Percentiles rank a stretch among this genome's conserved stretches.
phyloP scores from a whole-genome alignment of 2,888 invertebrate species.

The Drosophila mettleri region DNA sequence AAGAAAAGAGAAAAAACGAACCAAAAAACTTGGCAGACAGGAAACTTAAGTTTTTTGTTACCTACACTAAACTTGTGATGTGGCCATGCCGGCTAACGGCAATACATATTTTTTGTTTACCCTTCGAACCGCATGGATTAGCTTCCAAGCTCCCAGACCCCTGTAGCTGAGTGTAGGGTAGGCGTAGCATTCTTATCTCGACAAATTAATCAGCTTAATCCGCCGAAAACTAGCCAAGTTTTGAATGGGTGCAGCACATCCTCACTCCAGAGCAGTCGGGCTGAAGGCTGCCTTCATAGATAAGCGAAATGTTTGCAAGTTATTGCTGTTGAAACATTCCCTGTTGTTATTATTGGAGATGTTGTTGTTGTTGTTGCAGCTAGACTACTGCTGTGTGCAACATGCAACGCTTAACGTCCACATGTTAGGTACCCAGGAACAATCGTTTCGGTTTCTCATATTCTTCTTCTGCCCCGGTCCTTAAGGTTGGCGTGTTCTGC shows the following conservation, averaged over 20 bases:
- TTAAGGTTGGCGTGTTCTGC: constrained; percentile 59
- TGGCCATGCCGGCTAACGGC: constrained; percentile 64
- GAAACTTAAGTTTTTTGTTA: constrained; percentile 80
- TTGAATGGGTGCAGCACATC: constrained; percentile 54
- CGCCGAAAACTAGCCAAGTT: constrained; percentile 74
- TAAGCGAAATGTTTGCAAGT: constrained; percentile 69
- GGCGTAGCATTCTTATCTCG: constrained; percentile 76
- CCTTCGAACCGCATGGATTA: constrained; percentile 76
- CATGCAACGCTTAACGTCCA: constrained; percentile 75
- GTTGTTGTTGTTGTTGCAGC: constrained; percentile 24
- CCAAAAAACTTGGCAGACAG: constrained; percentile 73
- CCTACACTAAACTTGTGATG: constrained; percentile 68
- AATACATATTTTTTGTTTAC: constrained; percentile 77
- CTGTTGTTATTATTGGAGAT: constrained; percentile 18
- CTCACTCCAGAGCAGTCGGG: constrained; percentile 48
- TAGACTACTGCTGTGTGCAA: constrained; percentile 56
- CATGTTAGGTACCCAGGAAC: constrained; percentile 68
- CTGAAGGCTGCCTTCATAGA: constrained; percentile 60
- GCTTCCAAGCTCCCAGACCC: constrained; percentile 34
- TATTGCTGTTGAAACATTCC: constrained; percentile 59
- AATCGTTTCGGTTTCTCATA: constrained; percentile 32
- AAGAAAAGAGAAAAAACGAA: constrained; percentile 4
- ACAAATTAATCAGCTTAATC: constrained; percentile 82
- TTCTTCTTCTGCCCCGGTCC: constrained; percentile 12
- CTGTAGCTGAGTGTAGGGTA: constrained; percentile 14